phyloP scores from a whole-genome alignment of 2,888 invertebrate species.

The Sinohyriopsis cumingii region DNA sequence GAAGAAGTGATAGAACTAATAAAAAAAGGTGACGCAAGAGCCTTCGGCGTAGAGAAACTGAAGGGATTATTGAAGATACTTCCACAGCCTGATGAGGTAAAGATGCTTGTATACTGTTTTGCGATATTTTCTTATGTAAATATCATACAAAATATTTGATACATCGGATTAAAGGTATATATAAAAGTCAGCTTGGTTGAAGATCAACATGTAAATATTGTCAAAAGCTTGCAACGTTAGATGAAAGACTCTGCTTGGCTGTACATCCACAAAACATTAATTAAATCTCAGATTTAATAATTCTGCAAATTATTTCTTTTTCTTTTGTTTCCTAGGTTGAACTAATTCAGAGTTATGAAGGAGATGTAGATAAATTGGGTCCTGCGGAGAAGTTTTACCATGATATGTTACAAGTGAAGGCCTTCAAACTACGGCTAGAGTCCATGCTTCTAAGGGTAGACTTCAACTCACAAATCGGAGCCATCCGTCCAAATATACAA shows the following conservation, averaged over 20 bases:
- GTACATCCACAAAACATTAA: no score
- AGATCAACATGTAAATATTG: no score
- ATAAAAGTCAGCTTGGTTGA: no score
- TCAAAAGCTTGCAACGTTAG: no score
- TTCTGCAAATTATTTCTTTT: not conserved
- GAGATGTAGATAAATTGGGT: conserved; percentile 71
- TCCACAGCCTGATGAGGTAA: conserved; percentile 74
- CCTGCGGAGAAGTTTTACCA: conserved; percentile 74
- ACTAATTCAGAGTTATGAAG: conserved; percentile 68
- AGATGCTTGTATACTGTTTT: not conserved
- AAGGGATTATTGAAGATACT: conserved; percentile 73
- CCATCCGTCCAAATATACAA: conserved; percentile 91
- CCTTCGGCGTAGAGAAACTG: conserved; percentile 72
- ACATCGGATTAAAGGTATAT: no score
- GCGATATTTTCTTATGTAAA: no score
- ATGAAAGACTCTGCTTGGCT: no score
- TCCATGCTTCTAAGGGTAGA: conserved; percentile 96
- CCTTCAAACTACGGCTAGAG: conserved; percentile 92
- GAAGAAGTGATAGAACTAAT: conserved; percentile 65
- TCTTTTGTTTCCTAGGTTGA: conserved; percentile 54
- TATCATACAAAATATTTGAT: no score
- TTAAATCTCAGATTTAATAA: not conserved
- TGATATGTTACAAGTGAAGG: conserved; percentile 72
- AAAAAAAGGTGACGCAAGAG: conserved; percentile 57
- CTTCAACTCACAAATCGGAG: conserved; percentile 90